phyloP scores from a whole-genome alignment of 2,113 vertebrate genomes.

The Rhinoderma darwinii region DNA sequence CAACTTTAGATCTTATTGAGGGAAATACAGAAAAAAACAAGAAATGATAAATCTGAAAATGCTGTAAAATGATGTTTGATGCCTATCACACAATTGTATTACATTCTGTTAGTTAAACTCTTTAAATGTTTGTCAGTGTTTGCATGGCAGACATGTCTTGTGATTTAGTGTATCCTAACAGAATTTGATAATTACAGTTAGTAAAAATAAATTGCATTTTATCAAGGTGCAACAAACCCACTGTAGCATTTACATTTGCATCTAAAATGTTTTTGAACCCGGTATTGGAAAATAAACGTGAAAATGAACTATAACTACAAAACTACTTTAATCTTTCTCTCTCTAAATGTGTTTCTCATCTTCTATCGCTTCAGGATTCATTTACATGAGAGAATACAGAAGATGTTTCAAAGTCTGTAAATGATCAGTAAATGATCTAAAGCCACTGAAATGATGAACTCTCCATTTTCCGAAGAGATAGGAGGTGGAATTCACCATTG shows the following conservation, averaged over 20 bases:
- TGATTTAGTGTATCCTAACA: conserved; percentile 34
- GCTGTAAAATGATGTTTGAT: conserved; percentile 22
- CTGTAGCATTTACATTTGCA: conserved; percentile 30
- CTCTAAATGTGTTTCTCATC: conserved; percentile 1
- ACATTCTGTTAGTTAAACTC: not conserved
- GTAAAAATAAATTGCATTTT: conserved; percentile 51
- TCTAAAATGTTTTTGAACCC: conserved; percentile 59
- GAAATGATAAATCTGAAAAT: conserved; percentile 29
- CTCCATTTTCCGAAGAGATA: conserved; percentile 51
- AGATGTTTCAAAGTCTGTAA: conserved; percentile 41
- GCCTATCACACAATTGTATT: not conserved
- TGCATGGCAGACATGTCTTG: conserved; percentile 1
- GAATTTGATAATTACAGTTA: conserved; percentile 32
- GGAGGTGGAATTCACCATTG: conserved; percentile 55
- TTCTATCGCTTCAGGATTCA: conserved; percentile 61
- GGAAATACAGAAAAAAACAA: conserved; percentile 20
- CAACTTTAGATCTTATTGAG: conserved; percentile 38
- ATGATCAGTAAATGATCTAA: conserved; percentile 40
- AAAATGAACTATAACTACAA: conserved; percentile 61
- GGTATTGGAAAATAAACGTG: conserved; percentile 49
- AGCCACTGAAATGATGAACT: conserved; percentile 63
- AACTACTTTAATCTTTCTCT: conserved; percentile 48
- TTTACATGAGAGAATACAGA: conserved; percentile 60
- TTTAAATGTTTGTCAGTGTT: conserved; percentile 12
- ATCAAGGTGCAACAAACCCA: conserved; percentile 41